Evolutionary conservation across 2,888 invertebrate genomes (phyloP).

Genomic region (Hydropsyche betteni): DNA sequence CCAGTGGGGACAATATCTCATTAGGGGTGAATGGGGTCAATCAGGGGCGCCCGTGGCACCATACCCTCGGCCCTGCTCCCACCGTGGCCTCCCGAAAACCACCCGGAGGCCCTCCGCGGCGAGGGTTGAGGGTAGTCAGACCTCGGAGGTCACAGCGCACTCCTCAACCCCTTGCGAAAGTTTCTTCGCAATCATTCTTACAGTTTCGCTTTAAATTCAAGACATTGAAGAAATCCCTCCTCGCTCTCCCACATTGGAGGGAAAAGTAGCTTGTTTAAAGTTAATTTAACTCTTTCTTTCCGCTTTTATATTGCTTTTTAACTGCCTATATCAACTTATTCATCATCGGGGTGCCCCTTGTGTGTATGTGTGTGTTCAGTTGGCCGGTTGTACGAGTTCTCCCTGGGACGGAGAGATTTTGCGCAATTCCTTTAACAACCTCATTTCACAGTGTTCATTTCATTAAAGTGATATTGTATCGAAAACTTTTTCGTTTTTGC

Average conservation of each 20-base stretch:
- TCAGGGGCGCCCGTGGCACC: slow-evolving; percentile 47
- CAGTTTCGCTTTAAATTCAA: slow-evolving; percentile 40
- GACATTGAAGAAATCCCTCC: slow-evolving; percentile 37
- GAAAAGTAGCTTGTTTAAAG: slow-evolving; percentile 36
- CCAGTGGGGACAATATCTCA: slow-evolving; percentile 51
- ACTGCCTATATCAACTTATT: slow-evolving; percentile 31
- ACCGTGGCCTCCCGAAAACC: slow-evolving; percentile 26
- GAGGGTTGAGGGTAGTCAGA: slow-evolving; percentile 10
- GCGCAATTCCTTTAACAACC: too few relatives aligned
- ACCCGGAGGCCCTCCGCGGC: neutral
- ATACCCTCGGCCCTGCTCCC: neutral
- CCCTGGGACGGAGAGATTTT: too few relatives aligned
- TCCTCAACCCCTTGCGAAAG: slow-evolving; percentile 27
- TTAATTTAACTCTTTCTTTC: slow-evolving; percentile 36
- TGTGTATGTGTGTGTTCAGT: neutral
- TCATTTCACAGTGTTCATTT: too few relatives aligned
- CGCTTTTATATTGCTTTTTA: slow-evolving; percentile 33
- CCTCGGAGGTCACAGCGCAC: slow-evolving; percentile 19
- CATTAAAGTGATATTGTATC: too few relatives aligned
- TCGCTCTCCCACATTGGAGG: slow-evolving; percentile 31
- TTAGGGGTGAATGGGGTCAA: slow-evolving; percentile 52
- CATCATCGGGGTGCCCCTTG: neutral
- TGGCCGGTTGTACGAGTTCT: neutral
- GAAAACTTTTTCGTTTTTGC: too few relatives aligned
- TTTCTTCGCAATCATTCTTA: slow-evolving; percentile 47